A percentile compares a stretch with the other conserved stretches of the same genome.
phyloP scores from a whole-genome alignment of 2,888 invertebrate genomes.

The Ectemnius cavifrons region DNA sequence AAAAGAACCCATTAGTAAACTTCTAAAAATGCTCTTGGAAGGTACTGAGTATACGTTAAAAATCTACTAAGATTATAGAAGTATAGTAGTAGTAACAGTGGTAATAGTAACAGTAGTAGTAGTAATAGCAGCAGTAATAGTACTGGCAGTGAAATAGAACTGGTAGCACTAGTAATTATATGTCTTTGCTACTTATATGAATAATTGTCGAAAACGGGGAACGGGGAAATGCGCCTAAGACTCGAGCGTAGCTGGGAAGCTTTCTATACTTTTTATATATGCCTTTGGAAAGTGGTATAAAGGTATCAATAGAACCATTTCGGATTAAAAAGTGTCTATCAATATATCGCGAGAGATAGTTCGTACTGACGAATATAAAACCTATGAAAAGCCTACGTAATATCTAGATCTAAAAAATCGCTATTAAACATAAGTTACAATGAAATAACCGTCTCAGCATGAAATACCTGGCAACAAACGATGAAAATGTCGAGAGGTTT shows the following conservation, averaged over 20 bases:
- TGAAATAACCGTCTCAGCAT: no score
- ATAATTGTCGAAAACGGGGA: constrained; percentile 45
- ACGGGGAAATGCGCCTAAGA: constrained; percentile 64
- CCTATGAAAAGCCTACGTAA: no score
- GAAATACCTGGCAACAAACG: no score
- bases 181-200: constrained; percentile 61
- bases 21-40: constrained; percentile 40
- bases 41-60: constrained; percentile 29
- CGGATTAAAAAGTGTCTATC: constrained; percentile 44
- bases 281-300: constrained; percentile 54
- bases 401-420: no score
- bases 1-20: constrained; percentile 30
- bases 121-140: constrained; percentile 47
- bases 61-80: constrained; percentile 42
- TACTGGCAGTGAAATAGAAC: constrained; percentile 55
- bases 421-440: no score
- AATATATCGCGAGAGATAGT: constrained; percentile 25
- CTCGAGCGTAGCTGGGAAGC: constrained; percentile 70
- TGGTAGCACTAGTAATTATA: constrained; percentile 59
- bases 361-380: no score
- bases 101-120: constrained; percentile 31
- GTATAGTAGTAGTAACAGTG: constrained; percentile 32
- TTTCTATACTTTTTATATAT: constrained; percentile 62
- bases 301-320: constrained; percentile 32
- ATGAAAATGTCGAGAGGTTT: no score